Percentiles rank a stretch among this genome's conserved stretches.
These are phyloP conservation scores for Nyctibius grandis DNA, from an alignment of 2,797 vertebrate species.

Conservation along the genomic window DNA sequence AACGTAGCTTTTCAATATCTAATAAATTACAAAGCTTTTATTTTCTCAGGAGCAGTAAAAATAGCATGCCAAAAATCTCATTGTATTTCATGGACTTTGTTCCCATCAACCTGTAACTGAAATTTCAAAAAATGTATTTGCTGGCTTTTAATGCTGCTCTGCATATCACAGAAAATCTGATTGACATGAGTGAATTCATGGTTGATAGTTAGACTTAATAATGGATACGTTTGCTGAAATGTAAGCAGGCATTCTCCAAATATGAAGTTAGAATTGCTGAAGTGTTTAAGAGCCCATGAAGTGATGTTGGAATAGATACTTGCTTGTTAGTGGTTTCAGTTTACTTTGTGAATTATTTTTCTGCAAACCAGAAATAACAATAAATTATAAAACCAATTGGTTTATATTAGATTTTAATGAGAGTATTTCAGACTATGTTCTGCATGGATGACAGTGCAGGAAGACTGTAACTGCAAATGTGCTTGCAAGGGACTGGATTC, in stretches of 20 bases:
- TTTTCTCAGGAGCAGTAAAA: background rate
- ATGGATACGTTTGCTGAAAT: background rate
- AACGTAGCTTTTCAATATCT: background rate
- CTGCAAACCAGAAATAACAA: background rate
- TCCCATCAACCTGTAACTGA: background rate
- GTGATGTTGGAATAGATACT: background rate
- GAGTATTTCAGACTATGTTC: constrained; percentile 1
- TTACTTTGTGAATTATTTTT: background rate
- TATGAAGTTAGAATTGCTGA: background rate
- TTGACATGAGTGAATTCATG: background rate
- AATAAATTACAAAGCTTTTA: background rate
- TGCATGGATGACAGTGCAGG: background rate
- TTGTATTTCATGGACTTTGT: background rate
- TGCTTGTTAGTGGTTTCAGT: background rate
- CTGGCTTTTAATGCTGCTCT: background rate
- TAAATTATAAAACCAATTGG: background rate
- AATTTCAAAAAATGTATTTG: background rate
- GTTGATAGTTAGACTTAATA: background rate
- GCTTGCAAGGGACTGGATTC: background rate
- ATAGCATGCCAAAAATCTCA: background rate
- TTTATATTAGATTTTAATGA: constrained; percentile 16
- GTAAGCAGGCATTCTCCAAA: background rate
- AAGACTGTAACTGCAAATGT: background rate
- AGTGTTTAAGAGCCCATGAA: background rate
- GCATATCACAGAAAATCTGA: background rate